Evolutionary conservation across 2,113 vertebrate species (phyloP).

Genomic region (Ciconia maguari): DNA sequence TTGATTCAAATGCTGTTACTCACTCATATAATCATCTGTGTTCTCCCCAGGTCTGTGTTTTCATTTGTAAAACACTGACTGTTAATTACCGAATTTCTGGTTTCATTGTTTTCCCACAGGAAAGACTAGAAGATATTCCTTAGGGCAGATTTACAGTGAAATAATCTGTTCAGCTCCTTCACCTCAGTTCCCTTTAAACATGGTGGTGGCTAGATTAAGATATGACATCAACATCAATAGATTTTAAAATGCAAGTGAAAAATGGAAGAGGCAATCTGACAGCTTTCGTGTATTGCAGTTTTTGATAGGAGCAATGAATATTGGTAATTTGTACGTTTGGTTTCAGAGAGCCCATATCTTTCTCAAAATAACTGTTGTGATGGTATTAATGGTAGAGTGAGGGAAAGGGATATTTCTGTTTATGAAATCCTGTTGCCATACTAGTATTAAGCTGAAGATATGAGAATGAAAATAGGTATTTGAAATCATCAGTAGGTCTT

Average conservation of each 20-base stretch:
- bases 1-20: neutral
- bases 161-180: neutral
- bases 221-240: neutral
- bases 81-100: neutral
- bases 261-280: neutral
- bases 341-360: neutral
- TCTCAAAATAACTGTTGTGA: neutral
- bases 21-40: neutral
- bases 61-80: neutral
- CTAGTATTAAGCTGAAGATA: neutral
- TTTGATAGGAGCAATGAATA: neutral
- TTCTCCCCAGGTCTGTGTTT: neutral
- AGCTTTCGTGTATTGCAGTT: neutral
- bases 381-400: neutral
- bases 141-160: neutral
- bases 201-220: neutral
- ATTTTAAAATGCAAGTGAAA: neutral
- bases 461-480: neutral
- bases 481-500: neutral
- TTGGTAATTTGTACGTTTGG: fast-evolving
- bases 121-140: neutral
- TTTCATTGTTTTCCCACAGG: neutral
- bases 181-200: neutral
- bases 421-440: neutral
- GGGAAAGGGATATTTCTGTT: neutral